Evolutionary conservation across 2,113 vertebrate genomes (phyloP).

Genomic region (Corvus cornix): DNA sequence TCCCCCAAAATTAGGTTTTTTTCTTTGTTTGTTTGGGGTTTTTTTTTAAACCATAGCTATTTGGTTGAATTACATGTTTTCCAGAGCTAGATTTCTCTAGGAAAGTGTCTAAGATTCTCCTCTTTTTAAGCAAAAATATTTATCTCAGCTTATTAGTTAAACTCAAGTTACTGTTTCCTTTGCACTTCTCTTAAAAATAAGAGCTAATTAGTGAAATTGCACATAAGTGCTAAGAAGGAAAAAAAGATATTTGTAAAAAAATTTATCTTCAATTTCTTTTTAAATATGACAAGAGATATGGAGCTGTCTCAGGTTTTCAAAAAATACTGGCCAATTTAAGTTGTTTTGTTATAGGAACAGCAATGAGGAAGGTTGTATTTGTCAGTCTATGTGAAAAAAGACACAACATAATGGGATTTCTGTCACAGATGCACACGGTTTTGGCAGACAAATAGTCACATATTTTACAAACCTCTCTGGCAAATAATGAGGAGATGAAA

Average conservation of each 20-base stretch:
- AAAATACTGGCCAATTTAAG: background rate
- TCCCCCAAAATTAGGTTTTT: fast-evolving
- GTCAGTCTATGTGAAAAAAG: background rate
- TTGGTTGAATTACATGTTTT: background rate
- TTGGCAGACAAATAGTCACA: background rate
- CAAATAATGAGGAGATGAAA: slow-evolving; percentile 5
- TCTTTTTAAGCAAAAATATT: background rate
- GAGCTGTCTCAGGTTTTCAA: background rate
- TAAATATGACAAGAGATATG: background rate
- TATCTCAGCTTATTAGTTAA: background rate
- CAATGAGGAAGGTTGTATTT: background rate
- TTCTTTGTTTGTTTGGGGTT: background rate
- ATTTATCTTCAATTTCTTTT: background rate
- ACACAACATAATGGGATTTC: background rate
- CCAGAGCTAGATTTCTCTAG: background rate
- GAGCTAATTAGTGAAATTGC: background rate
- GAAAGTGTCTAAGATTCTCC: background rate
- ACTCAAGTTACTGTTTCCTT: background rate
- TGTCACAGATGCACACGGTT: background rate
- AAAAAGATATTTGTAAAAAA: background rate
- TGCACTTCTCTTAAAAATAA: background rate
- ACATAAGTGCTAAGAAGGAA: background rate
- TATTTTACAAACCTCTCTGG: slow-evolving; percentile 20
- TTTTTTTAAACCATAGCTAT: background rate
- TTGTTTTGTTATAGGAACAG: background rate